A percentile compares a stretch with the other conserved stretches of the same genome.
These are phyloP conservation scores for Phania funesta DNA, from an alignment of 2,888 invertebrate genomes.

Conservation along the genomic window DNA sequence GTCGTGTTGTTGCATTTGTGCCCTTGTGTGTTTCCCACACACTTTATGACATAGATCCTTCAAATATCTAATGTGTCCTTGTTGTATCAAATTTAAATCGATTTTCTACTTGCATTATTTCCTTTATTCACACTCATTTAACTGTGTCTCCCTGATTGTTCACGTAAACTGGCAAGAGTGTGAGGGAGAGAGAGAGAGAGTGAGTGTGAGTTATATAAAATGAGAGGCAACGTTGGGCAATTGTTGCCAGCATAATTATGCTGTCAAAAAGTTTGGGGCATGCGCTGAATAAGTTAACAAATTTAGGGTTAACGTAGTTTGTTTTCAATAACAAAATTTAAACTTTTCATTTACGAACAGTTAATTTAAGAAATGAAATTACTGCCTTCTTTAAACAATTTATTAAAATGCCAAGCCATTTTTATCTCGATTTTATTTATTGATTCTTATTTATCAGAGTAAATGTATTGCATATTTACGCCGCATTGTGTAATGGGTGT, in stretches of 20 bases:
- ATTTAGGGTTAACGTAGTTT: background rate
- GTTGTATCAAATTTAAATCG: constrained; percentile 14
- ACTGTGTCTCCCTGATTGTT: constrained; percentile 4
- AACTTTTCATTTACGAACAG: no score
- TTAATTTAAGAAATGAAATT: constrained; percentile 1
- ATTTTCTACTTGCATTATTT: constrained; percentile 36
- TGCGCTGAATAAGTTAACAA: background rate
- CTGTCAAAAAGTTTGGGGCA: constrained; percentile 33
- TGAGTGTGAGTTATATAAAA: background rate
- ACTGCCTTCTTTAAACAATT: no score
- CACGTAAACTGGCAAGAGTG: background rate
- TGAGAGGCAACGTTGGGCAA: background rate
- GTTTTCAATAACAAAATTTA: no score
- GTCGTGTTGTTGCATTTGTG: background rate
- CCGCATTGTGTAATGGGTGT: background rate
- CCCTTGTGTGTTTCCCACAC: background rate
- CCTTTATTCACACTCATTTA: constrained; percentile 26
- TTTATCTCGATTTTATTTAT: no score
- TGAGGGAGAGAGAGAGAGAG: background rate
- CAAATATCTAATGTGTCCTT: constrained; percentile 32
- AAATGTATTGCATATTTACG: no score
- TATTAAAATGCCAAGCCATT: no score
- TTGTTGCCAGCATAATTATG: constrained; percentile 24
- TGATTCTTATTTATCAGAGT: no score
- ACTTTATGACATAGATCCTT: background rate